Percentiles rank a stretch among this genome's conserved stretches.
phyloP scores from a whole-genome alignment of 2,888 invertebrate species.

The Beris morrisii region DNA sequence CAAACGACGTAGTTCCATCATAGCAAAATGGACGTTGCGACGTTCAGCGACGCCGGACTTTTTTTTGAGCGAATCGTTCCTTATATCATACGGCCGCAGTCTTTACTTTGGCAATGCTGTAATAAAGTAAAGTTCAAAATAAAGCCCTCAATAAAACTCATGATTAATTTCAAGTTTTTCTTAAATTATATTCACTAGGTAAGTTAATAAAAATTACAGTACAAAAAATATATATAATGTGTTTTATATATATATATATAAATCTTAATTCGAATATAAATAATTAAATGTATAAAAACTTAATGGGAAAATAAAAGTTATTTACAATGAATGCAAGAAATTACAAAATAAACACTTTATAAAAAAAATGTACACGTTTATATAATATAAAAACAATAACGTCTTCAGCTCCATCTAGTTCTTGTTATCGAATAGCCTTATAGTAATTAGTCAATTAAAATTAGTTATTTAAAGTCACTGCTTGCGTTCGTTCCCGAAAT shows the following conservation, averaged over 20 bases:
- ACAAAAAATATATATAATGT: slow-evolving; percentile 43
- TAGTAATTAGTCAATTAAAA: no score
- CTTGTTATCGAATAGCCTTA: no score
- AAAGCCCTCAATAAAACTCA: no score
- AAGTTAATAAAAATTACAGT: slow-evolving; percentile 41
- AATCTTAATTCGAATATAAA: slow-evolving; percentile 44
- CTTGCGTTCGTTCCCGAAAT: no score
- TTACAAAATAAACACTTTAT: slow-evolving; percentile 3
- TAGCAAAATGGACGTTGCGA: no score
- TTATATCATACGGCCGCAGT: no score
- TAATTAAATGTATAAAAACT: slow-evolving; percentile 38
- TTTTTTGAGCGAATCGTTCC: no score
- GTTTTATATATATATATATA: slow-evolving; percentile 21
- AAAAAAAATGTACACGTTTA: background rate
- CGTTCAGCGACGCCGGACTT: no score
- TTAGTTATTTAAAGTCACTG: no score
- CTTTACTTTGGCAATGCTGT: no score
- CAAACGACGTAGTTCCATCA: no score
- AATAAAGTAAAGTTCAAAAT: no score
- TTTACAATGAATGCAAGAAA: slow-evolving; percentile 27
- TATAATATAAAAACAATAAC: background rate
- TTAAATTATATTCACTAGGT: slow-evolving; percentile 37
- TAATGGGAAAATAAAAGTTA: slow-evolving; percentile 24
- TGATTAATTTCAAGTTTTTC: slow-evolving; percentile 18
- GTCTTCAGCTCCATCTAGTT: background rate